A percentile compares a stretch with the other conserved stretches of the same genome.
Conservation (phyloP, 2,888 invertebrate species). For the Callinectes sapidus region DNA sequence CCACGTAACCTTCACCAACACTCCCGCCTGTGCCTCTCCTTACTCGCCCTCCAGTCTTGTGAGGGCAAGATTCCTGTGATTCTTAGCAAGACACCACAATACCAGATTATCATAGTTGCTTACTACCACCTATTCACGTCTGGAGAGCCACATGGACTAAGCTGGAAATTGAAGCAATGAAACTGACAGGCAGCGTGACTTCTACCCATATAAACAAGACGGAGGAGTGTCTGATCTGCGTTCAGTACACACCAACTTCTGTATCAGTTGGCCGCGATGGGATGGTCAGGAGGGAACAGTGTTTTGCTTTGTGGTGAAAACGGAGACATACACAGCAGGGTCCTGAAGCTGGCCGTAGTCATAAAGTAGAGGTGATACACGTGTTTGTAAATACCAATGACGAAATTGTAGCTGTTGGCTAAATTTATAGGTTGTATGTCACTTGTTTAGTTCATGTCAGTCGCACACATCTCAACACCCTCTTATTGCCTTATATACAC, state of each 20-base stretch:
- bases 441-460: background rate
- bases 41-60: background rate
- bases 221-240: background rate
- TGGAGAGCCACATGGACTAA: background rate
- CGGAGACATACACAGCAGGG: background rate
- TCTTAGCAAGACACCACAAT: background rate
- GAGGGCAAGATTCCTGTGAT: background rate
- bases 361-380: background rate
- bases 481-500: background rate
- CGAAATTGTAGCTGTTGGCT: background rate
- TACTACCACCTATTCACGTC: background rate
- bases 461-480: background rate
- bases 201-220: background rate
- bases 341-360: background rate
- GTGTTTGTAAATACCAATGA: constrained; percentile 18
- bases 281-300: background rate
- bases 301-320: background rate
- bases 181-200: constrained; percentile 15
- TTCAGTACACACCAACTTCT: constrained; percentile 14
- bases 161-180: background rate
- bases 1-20: background rate
- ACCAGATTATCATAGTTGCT: background rate
- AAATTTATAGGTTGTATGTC: background rate
- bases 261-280: background rate
- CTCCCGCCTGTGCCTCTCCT: background rate